Base-by-base conservation (phyloP, 2,888 invertebrate genomes). In the Euclidia mi region DNA sequence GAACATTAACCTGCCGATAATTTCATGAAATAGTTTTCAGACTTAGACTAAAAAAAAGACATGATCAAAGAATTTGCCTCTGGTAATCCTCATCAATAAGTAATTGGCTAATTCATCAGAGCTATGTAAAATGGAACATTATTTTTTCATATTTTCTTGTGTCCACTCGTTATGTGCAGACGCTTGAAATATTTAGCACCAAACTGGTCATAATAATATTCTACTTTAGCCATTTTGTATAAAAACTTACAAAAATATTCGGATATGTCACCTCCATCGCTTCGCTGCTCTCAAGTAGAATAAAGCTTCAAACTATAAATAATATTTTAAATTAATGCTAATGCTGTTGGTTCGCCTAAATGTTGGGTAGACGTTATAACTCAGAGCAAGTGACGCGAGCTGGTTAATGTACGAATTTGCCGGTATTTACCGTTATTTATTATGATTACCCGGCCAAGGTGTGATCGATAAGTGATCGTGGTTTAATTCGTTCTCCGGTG, bases 301-400 rank as follows among this genome's bases (percentile, higher is more conserved):
- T 84, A 84, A 82, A 81, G 85, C 87, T 81, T 84, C 80, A 84
- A 84, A 91, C 91, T 87, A 91, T 94, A 94, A 94, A 95, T 94
- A 94, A 94, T 94, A 94, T 92, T 94, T 92, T 89, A 93, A 93
- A 94, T 94, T 92, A 94, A 94, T 94, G 94, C 86, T 94, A 94
- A 94, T 92, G 91, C 88, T 81, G 69, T 70, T 75, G 88, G 89
- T 90, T 87, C 80, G 87, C 89, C 88, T 87, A 90, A 93, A 89
- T 87, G 90, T 85, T 76, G 88, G 89, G 88, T 83, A 86, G 88
- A 81, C 79, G 90, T 76, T 82, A 90, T 94, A 94, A 93, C 89
- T 94, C 94, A 92, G 76, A 64, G 68, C 75, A 72, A 78, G 84
- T 84, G 89, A 86, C 84, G 82, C 74, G 70, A 72, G 76, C 82